Conservation (phyloP, 2,888 invertebrate genomes). For the Cancer borealis region DNA sequence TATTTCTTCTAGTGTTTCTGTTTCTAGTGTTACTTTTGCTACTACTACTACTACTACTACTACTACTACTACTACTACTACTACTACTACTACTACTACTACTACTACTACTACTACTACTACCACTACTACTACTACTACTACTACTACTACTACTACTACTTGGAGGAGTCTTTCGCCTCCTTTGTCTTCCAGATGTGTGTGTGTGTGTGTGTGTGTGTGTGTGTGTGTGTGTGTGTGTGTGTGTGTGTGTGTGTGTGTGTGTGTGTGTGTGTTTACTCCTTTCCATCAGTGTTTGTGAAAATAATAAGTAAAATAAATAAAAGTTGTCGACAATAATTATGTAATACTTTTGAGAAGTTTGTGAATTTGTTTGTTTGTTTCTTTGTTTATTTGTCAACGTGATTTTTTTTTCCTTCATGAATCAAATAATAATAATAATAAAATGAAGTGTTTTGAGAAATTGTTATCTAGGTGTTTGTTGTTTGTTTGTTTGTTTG, state of each 20-base stretch:
- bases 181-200: neutral
- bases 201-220: conserved; percentile 31
- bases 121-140: conserved; percentile 46
- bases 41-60: conserved; percentile 23
- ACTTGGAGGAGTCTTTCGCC: neutral
- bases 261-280: conserved; percentile 32
- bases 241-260: conserved; percentile 22
- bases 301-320: neutral
- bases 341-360: neutral
- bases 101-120: neutral
- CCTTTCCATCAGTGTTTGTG: neutral
- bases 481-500: neutral
- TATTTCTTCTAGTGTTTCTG: neutral
- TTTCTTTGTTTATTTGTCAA: neutral
- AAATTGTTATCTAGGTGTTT: neutral
- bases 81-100: neutral
- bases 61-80: conserved; percentile 35
- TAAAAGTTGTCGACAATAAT: neutral
- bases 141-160: conserved; percentile 48
- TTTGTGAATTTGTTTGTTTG: neutral
- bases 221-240: conserved; percentile 32
- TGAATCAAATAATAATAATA: neutral
- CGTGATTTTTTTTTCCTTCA: neutral
- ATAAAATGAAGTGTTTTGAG: neutral
- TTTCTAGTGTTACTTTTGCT: neutral